phyloP scores from a whole-genome alignment of 2,113 vertebrate species.

The Stegostoma tigrinum region DNA sequence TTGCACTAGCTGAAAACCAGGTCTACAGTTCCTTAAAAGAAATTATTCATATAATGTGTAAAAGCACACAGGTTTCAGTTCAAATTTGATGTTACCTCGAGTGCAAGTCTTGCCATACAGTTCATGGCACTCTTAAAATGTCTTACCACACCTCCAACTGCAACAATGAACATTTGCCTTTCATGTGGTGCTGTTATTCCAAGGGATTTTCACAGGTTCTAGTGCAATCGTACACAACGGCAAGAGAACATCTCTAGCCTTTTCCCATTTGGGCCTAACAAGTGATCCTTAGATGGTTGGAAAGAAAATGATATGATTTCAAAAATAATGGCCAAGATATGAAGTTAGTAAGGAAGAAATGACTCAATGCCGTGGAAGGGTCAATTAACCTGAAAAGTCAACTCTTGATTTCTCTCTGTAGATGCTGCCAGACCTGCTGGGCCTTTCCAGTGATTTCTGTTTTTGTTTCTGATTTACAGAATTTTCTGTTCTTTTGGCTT shows the following conservation, averaged over 20 bases:
- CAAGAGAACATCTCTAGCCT: neutral
- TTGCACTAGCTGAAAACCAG: neutral
- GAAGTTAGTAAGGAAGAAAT: neutral
- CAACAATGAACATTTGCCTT: neutral
- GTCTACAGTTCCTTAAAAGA: neutral
- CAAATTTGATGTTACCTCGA: neutral
- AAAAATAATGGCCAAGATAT: neutral
- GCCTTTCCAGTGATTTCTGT: too few relatives aligned
- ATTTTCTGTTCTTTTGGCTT: too few relatives aligned
- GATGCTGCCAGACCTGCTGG: too few relatives aligned
- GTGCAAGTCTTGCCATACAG: neutral
- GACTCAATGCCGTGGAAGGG: too few relatives aligned
- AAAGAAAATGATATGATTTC: neutral
- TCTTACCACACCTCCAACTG: too few relatives aligned
- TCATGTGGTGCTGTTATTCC: neutral
- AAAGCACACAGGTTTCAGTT: neutral
- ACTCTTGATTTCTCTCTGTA: too few relatives aligned
- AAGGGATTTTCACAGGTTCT: neutral
- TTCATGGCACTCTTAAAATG: neutral
- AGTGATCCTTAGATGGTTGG: neutral
- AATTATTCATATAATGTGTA: neutral
- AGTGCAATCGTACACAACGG: too few relatives aligned
- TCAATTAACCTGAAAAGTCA: too few relatives aligned
- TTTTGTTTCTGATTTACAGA: too few relatives aligned
- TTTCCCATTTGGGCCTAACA: neutral